Conservation (phyloP, 30 jellyfish, hydroid and myxozoan genomes). For the Mastigias papua region DNA sequence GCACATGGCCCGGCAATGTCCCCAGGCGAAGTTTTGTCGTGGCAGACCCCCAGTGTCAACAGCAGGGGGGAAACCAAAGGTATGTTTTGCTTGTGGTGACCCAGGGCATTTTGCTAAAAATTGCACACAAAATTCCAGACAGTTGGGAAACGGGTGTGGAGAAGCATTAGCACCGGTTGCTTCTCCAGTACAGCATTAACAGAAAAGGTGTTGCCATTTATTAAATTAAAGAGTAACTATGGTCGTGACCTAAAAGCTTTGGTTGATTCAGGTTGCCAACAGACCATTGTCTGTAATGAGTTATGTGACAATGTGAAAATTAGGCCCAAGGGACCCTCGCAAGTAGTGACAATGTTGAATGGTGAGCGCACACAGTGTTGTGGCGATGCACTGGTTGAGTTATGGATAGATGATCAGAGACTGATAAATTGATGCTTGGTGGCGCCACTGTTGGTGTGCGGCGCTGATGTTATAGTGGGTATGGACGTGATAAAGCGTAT, state of each 20-base stretch:
- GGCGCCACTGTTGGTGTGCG: background rate
- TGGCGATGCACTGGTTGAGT: constrained; percentile 13
- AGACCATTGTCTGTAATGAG: background rate
- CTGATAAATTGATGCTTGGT: background rate
- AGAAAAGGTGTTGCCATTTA: background rate
- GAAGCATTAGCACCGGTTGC: background rate
- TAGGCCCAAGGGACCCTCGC: background rate
- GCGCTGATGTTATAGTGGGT: constrained; percentile 1
- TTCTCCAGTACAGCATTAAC: background rate
- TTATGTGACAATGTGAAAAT: background rate
- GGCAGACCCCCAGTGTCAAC: constrained; percentile 11
- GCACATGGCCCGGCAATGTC: background rate
- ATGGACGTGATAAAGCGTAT: background rate
- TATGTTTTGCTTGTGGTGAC: background rate
- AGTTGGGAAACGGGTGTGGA: background rate
- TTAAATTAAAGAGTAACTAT: background rate
- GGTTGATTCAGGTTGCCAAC: background rate
- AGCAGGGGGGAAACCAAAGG: constrained; percentile 21
- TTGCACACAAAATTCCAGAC: background rate
- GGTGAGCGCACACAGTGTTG: constrained; percentile 20
- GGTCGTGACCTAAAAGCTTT: background rate
- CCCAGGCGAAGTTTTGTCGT: background rate
- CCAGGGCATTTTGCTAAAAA: background rate
- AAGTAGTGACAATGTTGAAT: constrained; percentile 18
- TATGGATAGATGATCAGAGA: background rate